These are phyloP conservation scores for Metaphire vulgaris DNA, from an alignment of 1,140 invertebrate species.

Conservation along the genomic window DNA sequence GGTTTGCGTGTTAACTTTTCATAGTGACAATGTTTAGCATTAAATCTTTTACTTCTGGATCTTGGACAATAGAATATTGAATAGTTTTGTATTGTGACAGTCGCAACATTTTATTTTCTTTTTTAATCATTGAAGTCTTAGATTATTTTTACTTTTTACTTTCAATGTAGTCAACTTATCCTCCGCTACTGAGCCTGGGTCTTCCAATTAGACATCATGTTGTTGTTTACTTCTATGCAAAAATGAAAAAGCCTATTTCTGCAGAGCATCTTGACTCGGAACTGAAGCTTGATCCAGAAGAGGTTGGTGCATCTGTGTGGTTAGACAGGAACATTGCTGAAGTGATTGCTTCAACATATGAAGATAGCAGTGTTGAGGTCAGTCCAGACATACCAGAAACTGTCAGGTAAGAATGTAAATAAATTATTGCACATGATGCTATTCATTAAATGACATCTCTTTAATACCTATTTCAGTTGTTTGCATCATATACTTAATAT, in stretches of 20 bases:
- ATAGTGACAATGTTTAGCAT: too few relatives aligned
- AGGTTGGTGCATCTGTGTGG: slow-evolving; percentile 25
- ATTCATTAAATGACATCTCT: too few relatives aligned
- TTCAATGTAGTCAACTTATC: slow-evolving; percentile 42
- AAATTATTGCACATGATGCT: too few relatives aligned
- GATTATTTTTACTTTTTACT: background rate
- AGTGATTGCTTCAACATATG: slow-evolving; percentile 21
- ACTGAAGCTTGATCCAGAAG: slow-evolving; percentile 28
- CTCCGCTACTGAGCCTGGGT: slow-evolving; percentile 41
- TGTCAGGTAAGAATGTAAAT: background rate
- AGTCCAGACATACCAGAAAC: background rate
- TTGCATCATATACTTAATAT: background rate
- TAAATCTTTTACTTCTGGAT: too few relatives aligned
- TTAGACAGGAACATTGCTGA: slow-evolving; percentile 22
- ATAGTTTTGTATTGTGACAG: too few relatives aligned
- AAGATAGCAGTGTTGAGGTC: slow-evolving; percentile 9
- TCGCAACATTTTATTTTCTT: too few relatives aligned
- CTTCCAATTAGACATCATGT: slow-evolving; percentile 47
- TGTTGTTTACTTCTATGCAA: slow-evolving; percentile 44
- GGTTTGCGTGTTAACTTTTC: too few relatives aligned
- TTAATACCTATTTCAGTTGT: background rate
- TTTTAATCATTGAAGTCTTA: too few relatives aligned
- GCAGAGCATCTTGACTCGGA: slow-evolving; percentile 24
- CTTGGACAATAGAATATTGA: too few relatives aligned
- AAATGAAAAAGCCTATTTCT: slow-evolving; percentile 32